Evolutionary conservation across 1,140 invertebrate genomes (phyloP).

Genomic region (Tetranychus cinnabarinus): DNA sequence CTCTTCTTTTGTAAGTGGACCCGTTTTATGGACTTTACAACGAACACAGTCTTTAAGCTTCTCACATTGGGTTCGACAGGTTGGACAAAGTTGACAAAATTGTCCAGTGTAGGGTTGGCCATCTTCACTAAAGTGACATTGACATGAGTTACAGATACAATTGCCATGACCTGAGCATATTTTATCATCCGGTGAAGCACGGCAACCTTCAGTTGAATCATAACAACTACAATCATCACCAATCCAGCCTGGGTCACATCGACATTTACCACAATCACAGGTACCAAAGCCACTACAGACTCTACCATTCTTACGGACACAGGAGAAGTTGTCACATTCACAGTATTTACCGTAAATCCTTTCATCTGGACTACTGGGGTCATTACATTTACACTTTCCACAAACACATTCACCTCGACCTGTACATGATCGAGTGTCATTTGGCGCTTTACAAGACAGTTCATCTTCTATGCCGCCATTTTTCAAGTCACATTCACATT

Average conservation of each 20-base stretch:
- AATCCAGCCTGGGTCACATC: background rate
- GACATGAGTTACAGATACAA: conserved; percentile 42
- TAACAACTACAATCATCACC: background rate
- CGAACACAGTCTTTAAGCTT: conserved; percentile 82
- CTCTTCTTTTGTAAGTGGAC: conserved; percentile 37
- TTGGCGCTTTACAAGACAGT: background rate
- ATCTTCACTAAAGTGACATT: background rate
- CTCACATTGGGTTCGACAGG: conserved; percentile 60
- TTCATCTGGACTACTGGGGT: background rate
- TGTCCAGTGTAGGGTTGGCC: background rate
- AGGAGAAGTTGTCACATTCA: conserved; percentile 1
- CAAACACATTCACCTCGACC: background rate
- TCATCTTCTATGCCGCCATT: background rate
- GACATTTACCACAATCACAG: conserved; percentile 1
- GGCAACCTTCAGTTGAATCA: background rate
- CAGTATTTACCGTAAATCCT: background rate
- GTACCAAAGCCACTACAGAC: background rate
- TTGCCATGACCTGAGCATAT: conserved; percentile 30
- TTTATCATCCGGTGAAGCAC: background rate
- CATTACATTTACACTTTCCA: background rate
- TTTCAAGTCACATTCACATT: conserved; percentile 50
- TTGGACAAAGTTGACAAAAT: conserved; percentile 73
- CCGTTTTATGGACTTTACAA: conserved; percentile 57
- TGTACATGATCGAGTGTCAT: background rate
- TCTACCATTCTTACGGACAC: background rate